Evolutionary conservation across 2,113 vertebrate genomes (phyloP), one percentile per base, ranked within the genome.

Genomic region (Dicrurus megarhynchus): DNA sequence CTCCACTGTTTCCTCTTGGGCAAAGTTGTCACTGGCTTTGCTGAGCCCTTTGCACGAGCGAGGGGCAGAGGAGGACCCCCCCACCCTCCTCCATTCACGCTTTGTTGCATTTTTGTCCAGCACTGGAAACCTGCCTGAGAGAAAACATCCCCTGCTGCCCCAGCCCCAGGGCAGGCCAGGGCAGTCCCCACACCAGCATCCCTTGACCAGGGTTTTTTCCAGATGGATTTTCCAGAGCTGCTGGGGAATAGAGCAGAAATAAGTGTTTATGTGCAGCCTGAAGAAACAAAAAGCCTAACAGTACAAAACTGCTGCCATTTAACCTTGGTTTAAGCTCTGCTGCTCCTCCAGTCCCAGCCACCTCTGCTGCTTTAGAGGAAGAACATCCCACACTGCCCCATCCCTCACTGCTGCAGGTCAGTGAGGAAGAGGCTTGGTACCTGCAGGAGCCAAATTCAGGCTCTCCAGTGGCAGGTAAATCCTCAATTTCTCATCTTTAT

Each of bases 181-280:
- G 8, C 30, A 68, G 44, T 12, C 33, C 13, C 41, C 52, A 61
- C 16, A 17, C 1, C 22, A 55, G 12, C 47, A 37, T 9, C 44
- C 27, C 44, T 14, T 35, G 10, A 13, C 23, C 13, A 3, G 0
- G 0, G 0, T 0, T n/a, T 27, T 32, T 59, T 67, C 39, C 56
- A 37, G 42, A 27, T 39, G 8, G 4, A 30, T 27, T 63, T 55
- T 42, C 33, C 61, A 53, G 28, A 69, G 26, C 23, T n/a, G 6
- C 3, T 19, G 11, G 19, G 12, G 13, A 82, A 41, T 2, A 71
- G 47, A 63, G 1, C 32, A 68, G 53, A 65, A 32, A 33, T 3
- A 18, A 6, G 3, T 4, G 15, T n/a, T 67, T 10, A 17, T 5
- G 5, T 11, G 42, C 0, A 3, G 7, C 37, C 32, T 35, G 27